Evolutionary conservation across 2,113 vertebrate genomes (phyloP).

Genomic region (Hiodon alosoides): DNA sequence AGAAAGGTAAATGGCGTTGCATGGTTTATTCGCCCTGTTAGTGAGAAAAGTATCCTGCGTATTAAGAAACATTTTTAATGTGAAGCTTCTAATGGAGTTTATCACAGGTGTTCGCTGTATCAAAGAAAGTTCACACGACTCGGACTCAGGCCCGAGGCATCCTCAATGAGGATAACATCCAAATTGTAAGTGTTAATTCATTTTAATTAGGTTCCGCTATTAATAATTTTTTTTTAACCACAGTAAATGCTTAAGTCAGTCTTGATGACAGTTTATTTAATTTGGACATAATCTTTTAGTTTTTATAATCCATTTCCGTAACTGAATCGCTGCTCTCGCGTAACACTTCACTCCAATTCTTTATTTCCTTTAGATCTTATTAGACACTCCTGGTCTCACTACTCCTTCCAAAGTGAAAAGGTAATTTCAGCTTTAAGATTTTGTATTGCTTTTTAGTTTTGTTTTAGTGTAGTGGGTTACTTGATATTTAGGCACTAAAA

Average conservation of each 20-base stretch:
- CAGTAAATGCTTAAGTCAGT: no score
- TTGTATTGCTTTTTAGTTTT: background rate
- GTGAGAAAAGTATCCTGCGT: background rate
- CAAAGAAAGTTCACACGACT: slow-evolving; percentile 91
- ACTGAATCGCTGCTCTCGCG: background rate
- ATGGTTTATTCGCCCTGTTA: background rate
- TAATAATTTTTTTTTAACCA: no score
- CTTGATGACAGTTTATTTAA: background rate
- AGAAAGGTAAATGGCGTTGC: slow-evolving; percentile 68
- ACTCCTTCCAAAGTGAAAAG: slow-evolving; percentile 74
- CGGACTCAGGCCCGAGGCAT: slow-evolving; percentile 73
- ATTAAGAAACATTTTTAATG: background rate
- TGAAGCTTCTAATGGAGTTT: slow-evolving; percentile 17
- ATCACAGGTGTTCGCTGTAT: slow-evolving; percentile 85
- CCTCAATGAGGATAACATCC: slow-evolving; percentile 71
- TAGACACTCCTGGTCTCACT: slow-evolving; percentile 91
- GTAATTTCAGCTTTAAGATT: slow-evolving; percentile 48
- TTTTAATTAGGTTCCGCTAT: background rate
- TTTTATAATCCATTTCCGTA: background rate
- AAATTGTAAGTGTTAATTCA: slow-evolving; percentile 67
- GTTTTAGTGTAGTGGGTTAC: background rate
- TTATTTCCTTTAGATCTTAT: slow-evolving; percentile 69
- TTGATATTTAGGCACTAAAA: slow-evolving; percentile 7
- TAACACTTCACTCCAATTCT: background rate
- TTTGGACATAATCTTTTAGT: background rate